phyloP scores from a whole-genome alignment of 2,888 invertebrate species.

The Drosophila fulvimacula region DNA sequence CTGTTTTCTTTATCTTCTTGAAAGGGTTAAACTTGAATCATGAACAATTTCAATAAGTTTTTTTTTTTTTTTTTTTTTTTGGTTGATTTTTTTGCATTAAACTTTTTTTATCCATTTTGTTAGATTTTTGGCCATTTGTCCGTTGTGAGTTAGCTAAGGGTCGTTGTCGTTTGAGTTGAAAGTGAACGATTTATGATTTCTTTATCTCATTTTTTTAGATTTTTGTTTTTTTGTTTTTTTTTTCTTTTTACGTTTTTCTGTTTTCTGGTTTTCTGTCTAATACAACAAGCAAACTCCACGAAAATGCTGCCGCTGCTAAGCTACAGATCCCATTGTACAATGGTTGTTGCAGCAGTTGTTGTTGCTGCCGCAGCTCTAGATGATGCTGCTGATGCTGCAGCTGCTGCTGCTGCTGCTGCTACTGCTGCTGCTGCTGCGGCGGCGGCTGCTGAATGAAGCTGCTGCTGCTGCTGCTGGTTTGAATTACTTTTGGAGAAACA shows the following conservation, averaged over 20 bases:
- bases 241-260: conserved; percentile 28
- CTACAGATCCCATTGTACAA: conserved; percentile 39
- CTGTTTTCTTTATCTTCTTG: conserved; percentile 1
- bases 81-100: conserved; percentile 15
- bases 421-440: conserved; percentile 1
- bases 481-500: conserved; percentile 16
- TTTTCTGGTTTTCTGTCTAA: conserved; percentile 50
- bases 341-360: conserved; percentile 32
- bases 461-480: conserved; percentile 13
- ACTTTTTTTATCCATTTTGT: conserved; percentile 7
- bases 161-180: conserved; percentile 68
- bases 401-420: conserved; percentile 11
- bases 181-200: conserved; percentile 60
- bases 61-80: conserved; percentile 26
- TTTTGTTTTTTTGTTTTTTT: conserved; percentile 51
- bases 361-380: conserved; percentile 19
- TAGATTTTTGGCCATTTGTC: conserved; percentile 48
- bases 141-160: conserved; percentile 55
- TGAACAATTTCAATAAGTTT: conserved; percentile 21
- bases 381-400: conserved; percentile 14
- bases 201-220: conserved; percentile 20
- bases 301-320: conserved; percentile 51
- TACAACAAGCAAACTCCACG: conserved; percentile 70
- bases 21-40: conserved; percentile 26
- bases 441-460: conserved; percentile 1